Base-by-base conservation (phyloP, 2,797 vertebrate genomes). In the Valencia hispanica region DNA sequence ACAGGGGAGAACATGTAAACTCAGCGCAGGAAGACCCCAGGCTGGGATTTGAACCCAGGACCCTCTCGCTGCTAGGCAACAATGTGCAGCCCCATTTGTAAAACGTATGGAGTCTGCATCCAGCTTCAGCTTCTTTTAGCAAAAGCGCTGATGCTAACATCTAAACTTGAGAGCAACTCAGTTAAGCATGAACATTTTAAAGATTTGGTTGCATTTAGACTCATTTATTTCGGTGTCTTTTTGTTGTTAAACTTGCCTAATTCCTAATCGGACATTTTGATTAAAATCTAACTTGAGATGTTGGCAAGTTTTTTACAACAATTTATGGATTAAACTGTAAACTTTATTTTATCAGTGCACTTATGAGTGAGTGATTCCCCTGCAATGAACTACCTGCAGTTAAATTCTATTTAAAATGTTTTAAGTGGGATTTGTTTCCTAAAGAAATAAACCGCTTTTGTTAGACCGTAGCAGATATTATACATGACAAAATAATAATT, bases 311-410 rank as follows among this genome's bases (percentile, higher is more conserved):
- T 5, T 12, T 39, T 39, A 25, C 10, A 2, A 1, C 2, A 15
- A 5, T 41, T 22, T 22, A 5, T 25, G 20, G 25, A 18, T 65
- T 36, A 25, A 36, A 39, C 11, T 20, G 7, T 22, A 6, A 32
- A 10, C 8, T 36, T 39, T 22, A 20, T 65, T 39, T 39, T 39
- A 18, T 59, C 18, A 11, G 34, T 39, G 34, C 34, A 25, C 20
- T 22, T n/a, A 0, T 22, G 20, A 63, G 20, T 4, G 7, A 63
- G 7, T 1, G n/a, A 5, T 10, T 1, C 2, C 4, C 15, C 30
- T 34, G 6, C 5, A 61, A 17, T 10, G 1, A 59, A 7, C 32
- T 18, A 34, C 10, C 59, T 34, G 7, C 32, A 59, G 27, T 17
- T 36, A 22, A 22, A 22, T 11, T 63, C 32, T 36, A 63, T 10